Evolutionary conservation across 1,140 invertebrate genomes (phyloP).

Genomic region (Pseudomyrmex pallidus): DNA sequence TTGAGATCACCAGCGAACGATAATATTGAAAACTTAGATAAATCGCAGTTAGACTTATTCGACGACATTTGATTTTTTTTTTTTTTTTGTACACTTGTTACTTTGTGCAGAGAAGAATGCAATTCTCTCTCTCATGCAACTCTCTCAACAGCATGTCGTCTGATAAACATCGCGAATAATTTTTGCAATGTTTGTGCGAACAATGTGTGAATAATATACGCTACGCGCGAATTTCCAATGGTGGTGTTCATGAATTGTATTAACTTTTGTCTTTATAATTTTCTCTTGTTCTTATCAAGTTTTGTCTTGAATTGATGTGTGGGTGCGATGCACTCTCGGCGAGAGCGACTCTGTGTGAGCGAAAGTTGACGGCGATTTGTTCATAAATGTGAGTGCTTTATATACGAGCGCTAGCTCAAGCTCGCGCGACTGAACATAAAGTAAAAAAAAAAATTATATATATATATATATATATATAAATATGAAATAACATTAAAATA

Average conservation of each 20-base stretch:
- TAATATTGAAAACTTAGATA: neutral
- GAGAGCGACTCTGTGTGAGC: constrained; percentile 33
- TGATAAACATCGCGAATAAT: neutral
- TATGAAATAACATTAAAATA: constrained; percentile 47
- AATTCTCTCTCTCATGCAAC: neutral
- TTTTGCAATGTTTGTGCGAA: neutral
- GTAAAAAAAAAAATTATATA: too few relatives aligned
- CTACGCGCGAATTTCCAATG: neutral
- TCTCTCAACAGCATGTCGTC: neutral
- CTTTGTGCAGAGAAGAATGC: neutral
- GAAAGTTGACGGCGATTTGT: constrained; percentile 53
- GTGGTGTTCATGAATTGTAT: neutral
- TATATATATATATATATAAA: constrained; percentile 57
- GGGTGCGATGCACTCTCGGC: constrained; percentile 42
- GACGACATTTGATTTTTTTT: too few relatives aligned
- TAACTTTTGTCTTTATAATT: neutral
- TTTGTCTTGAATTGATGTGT: constrained; percentile 49
- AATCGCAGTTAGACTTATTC: too few relatives aligned
- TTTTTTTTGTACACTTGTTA: neutral
- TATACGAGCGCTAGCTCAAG: constrained; percentile 28
- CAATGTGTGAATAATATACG: neutral
- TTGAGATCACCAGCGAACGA: neutral
- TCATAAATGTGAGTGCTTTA: constrained; percentile 36
- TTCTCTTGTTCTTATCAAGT: constrained; percentile 12
- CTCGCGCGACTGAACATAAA: constrained; percentile 61